Conservation (phyloP, 1,140 invertebrate genomes). For the Catajapyx aquilonaris region DNA sequence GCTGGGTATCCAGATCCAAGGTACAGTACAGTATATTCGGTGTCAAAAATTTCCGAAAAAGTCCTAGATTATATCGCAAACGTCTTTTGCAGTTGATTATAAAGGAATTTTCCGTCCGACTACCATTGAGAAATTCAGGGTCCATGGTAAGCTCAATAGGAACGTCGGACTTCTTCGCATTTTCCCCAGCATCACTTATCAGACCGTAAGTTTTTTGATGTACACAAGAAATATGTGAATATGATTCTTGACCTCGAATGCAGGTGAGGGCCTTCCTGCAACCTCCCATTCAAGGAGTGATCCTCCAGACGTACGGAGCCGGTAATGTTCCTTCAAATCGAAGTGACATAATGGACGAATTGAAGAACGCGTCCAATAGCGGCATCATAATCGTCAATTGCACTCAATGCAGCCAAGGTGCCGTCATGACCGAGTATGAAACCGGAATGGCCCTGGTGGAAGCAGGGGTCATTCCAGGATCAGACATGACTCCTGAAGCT, state of each 20-base stretch:
- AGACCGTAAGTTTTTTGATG: slow-evolving; percentile 43
- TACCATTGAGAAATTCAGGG: slow-evolving; percentile 48
- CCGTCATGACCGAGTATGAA: slow-evolving; percentile 55
- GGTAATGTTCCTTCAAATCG: slow-evolving; percentile 79
- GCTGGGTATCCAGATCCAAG: slow-evolving; percentile 48
- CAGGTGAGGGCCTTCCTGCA: slow-evolving; percentile 53
- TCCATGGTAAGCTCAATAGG: slow-evolving; percentile 52
- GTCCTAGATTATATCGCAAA: too few species aligned
- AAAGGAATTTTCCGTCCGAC: slow-evolving; percentile 49
- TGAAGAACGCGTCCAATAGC: slow-evolving; percentile 45
- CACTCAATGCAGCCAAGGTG: slow-evolving; percentile 65
- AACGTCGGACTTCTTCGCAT: slow-evolving; percentile 70
- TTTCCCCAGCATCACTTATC: slow-evolving; percentile 71
- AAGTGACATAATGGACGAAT: slow-evolving; percentile 52
- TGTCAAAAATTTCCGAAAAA: too few species aligned
- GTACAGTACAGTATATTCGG: too few species aligned
- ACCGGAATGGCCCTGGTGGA: slow-evolving; percentile 41
- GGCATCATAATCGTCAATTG: slow-evolving; percentile 84
- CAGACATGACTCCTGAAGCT: slow-evolving; percentile 89
- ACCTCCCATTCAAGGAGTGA: slow-evolving; percentile 65
- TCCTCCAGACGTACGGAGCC: slow-evolving; percentile 79
- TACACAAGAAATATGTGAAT: too few species aligned
- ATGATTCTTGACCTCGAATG: slow-evolving; percentile 6
- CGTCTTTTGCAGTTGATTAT: slow-evolving; percentile 44
- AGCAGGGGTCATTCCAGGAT: slow-evolving; percentile 63